phyloP scores from a whole-genome alignment of 1,140 invertebrate species.

The Chlorops oryzae region DNA sequence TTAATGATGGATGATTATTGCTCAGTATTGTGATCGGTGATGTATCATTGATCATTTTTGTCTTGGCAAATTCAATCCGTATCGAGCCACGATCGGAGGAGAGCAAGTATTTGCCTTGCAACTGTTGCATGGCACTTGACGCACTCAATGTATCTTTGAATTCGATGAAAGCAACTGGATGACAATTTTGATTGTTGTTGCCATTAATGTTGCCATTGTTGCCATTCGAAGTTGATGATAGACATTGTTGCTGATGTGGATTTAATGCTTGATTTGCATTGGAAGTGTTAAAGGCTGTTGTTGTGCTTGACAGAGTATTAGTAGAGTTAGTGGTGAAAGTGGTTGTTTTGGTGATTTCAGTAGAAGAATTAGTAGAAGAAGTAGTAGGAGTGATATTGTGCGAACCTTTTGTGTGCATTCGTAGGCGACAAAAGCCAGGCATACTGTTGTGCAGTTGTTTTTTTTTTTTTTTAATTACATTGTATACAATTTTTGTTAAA shows the following conservation, averaged over 20 bases:
- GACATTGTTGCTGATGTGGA: constrained; percentile 9
- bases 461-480: constrained; percentile 11
- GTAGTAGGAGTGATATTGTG: constrained; percentile 46
- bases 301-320: constrained; percentile 23
- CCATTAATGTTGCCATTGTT: constrained; percentile 13
- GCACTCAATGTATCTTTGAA: constrained; percentile 88
- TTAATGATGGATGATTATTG: no score
- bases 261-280: constrained; percentile 1
- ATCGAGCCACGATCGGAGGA: constrained; percentile 93
- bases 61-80: constrained; percentile 96
- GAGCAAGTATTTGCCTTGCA: constrained; percentile 90
- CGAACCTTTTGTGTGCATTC: constrained; percentile 91
- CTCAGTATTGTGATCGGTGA: no score
- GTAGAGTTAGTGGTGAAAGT: constrained; percentile 33
- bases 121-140: constrained; percentile 79
- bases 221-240: no score
- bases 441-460: constrained; percentile 67
- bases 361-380: constrained; percentile 42
- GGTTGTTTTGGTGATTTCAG: constrained; percentile 25
- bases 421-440: constrained; percentile 92
- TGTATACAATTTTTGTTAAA: background rate
- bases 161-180: constrained; percentile 91
- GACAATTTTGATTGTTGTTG: constrained; percentile 14
- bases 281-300: background rate
- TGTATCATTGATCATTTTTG: constrained; percentile 70